Evolutionary conservation across 2,888 invertebrate species (phyloP).

Genomic region (Troides helena): DNA sequence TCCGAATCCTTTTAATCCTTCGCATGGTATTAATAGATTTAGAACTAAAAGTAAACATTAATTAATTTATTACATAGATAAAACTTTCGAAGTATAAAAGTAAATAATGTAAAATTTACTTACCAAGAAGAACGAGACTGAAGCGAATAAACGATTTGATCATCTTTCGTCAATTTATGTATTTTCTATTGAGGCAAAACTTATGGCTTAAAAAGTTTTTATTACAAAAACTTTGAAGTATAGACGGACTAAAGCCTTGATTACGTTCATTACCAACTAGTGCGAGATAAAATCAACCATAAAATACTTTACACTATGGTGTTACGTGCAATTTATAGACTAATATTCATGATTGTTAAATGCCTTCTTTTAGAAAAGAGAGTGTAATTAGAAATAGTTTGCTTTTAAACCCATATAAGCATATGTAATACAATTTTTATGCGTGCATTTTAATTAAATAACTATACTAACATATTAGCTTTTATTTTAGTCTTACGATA

Average conservation of each 20-base stretch:
- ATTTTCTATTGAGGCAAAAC: background rate
- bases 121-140: constrained; percentile 56
- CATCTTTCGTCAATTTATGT: constrained; percentile 39
- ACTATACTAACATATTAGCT: too few relatives aligned
- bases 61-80: constrained; percentile 25
- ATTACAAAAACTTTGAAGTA: background rate
- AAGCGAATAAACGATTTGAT: constrained; percentile 52
- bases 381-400: too few relatives aligned
- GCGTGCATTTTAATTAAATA: too few relatives aligned
- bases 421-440: too few relatives aligned
- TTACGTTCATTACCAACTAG: background rate
- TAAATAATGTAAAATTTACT: constrained; percentile 36
- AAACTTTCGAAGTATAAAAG: constrained; percentile 26
- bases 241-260: background rate
- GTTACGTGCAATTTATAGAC: background rate
- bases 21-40: constrained; percentile 46
- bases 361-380: too few relatives aligned
- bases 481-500: too few relatives aligned
- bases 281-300: too few relatives aligned
- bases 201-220: background rate
- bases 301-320: background rate
- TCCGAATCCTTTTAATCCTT: constrained; percentile 41
- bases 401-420: too few relatives aligned
- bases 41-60: constrained; percentile 50
- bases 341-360: background rate